These are phyloP conservation scores for Conopomorpha cramerella DNA, from an alignment of 1,140 invertebrate species.

Conservation along the genomic window DNA sequence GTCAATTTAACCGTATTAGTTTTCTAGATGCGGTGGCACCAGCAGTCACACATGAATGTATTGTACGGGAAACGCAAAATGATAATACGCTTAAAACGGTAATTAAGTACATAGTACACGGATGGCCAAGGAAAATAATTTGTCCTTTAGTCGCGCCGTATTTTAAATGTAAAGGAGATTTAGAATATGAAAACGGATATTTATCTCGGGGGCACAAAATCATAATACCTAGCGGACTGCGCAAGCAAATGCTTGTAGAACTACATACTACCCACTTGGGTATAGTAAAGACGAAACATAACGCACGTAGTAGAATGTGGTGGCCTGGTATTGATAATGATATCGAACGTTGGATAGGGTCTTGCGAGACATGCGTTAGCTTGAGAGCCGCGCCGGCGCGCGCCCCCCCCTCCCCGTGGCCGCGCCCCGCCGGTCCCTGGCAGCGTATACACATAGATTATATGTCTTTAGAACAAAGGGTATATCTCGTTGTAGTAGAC, in stretches of 20 bases:
- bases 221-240: neutral
- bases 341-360: neutral
- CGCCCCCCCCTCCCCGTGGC: neutral
- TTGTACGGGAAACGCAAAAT: neutral
- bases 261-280: slow-evolving; percentile 13
- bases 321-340: neutral
- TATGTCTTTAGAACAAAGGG: neutral
- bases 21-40: neutral
- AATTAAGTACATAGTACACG: neutral
- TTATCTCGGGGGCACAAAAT: neutral
- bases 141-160: neutral
- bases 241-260: slow-evolving; percentile 7
- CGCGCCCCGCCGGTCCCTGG: neutral
- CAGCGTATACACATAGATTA: neutral
- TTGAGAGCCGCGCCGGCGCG: neutral
- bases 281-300: slow-evolving; percentile 11
- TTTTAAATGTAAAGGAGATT: neutral
- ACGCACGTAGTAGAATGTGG: slow-evolving; percentile 10
- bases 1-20: neutral
- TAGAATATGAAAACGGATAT: neutral
- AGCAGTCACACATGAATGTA: neutral
- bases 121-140: neutral
- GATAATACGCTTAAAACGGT: neutral
- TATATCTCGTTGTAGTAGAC: neutral
- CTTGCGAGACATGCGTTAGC: neutral